These are phyloP conservation scores for Brachyhypopomus occidentalis DNA, from an alignment of 2,113 vertebrate species.

Conservation along the genomic window DNA sequence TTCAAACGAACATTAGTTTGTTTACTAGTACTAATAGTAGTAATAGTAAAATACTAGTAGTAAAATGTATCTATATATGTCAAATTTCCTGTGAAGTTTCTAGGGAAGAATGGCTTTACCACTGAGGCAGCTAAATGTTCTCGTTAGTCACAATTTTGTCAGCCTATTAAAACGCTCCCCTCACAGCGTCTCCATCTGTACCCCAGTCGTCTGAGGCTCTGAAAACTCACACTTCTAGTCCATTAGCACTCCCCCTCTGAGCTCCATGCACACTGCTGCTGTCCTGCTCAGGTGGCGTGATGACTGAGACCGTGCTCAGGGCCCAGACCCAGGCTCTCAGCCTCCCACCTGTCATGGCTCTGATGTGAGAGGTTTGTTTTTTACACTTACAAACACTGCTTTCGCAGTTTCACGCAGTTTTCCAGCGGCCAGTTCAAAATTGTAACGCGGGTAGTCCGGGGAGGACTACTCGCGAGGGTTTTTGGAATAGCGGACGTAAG, in stretches of 20 bases:
- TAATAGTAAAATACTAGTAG: too few relatives aligned
- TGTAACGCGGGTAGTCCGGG: too few relatives aligned
- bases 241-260: constrained; percentile 4
- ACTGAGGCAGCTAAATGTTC: background rate
- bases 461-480: too few relatives aligned
- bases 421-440: background rate
- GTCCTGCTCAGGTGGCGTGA: background rate
- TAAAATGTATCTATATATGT: background rate
- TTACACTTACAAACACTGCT: background rate
- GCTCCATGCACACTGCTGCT: background rate
- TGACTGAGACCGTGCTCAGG: background rate
- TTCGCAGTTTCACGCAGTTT: background rate
- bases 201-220: background rate
- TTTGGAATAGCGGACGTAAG: too few relatives aligned
- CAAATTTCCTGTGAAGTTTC: background rate
- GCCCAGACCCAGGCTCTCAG: background rate
- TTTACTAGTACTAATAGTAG: too few relatives aligned
- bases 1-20: too few relatives aligned
- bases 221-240: background rate
- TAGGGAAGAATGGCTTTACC: background rate
- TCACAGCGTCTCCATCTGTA: background rate
- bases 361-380: background rate
- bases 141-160: background rate
- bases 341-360: background rate
- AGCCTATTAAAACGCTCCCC: background rate